Conservation (phyloP, 2,797 vertebrate genomes). For the Gymnodraco acuticeps region DNA sequence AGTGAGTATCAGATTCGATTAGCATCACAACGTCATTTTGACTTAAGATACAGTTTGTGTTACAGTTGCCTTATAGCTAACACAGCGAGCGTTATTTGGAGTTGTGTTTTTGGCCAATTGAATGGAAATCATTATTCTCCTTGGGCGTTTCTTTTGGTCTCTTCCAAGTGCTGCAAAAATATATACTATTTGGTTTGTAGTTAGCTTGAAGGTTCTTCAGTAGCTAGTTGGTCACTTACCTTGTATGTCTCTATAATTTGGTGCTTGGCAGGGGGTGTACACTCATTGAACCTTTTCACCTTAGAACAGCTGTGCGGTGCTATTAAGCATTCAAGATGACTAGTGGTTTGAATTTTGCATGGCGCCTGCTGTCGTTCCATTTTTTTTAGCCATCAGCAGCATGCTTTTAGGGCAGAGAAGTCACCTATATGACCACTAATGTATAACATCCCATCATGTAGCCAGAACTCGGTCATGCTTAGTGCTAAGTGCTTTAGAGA, state of each 20-base stretch:
- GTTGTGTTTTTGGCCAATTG: background rate
- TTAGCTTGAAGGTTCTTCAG: background rate
- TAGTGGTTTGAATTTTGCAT: background rate
- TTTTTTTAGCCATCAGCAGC: background rate
- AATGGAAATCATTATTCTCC: background rate
- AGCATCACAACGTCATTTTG: constrained; percentile 1
- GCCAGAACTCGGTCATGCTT: background rate
- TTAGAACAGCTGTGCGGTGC: background rate
- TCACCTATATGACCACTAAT: background rate
- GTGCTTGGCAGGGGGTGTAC: background rate
- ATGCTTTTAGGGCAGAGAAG: background rate
- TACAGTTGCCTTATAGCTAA: background rate
- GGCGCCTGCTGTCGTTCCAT: background rate
- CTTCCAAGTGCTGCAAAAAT: background rate
- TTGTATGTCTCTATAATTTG: background rate
- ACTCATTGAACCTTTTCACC: background rate
- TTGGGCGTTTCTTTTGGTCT: background rate
- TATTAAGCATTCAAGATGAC: background rate
- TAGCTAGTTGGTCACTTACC: background rate
- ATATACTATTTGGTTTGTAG: background rate
- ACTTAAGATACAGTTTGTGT: background rate
- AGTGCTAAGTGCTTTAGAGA: background rate
- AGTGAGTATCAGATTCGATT: no score
- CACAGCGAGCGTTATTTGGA: background rate
- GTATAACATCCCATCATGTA: background rate